A percentile compares a stretch with the other conserved stretches of the same genome.
Evolutionary conservation across 2,888 invertebrate species (phyloP).

Genomic region (Pristionchus entomophagus): DNA sequence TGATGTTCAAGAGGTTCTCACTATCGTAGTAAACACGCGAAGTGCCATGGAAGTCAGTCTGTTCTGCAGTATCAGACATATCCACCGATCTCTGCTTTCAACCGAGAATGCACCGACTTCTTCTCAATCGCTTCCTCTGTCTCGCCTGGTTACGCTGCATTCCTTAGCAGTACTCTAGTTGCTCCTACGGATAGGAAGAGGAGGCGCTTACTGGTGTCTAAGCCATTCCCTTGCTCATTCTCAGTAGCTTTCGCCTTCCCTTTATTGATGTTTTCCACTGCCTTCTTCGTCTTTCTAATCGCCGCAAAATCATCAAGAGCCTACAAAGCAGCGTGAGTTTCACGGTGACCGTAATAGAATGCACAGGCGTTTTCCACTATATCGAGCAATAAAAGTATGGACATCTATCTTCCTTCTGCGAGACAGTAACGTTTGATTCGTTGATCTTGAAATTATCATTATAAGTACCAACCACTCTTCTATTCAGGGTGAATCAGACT

Average conservation of each 20-base stretch:
- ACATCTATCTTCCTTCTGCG: not conserved
- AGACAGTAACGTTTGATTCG: not conserved
- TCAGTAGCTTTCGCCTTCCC: not conserved
- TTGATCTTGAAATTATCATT: not conserved
- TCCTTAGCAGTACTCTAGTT: not conserved
- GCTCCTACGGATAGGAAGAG: not conserved
- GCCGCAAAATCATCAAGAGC: not conserved
- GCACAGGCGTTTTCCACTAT: too few relatives aligned
- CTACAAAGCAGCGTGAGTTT: slow-evolving; percentile 23
- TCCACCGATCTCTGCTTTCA: too few relatives aligned
- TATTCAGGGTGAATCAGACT: not conserved
- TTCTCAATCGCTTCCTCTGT: too few relatives aligned
- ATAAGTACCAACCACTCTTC: too few relatives aligned
- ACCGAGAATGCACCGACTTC: too few relatives aligned
- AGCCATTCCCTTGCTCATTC: not conserved
- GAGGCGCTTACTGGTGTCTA: not conserved
- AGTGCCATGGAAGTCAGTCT: too few relatives aligned
- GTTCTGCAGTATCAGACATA: too few relatives aligned
- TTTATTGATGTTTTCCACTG: not conserved
- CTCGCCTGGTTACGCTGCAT: not conserved
- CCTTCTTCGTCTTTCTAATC: not conserved
- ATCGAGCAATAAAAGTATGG: too few relatives aligned
- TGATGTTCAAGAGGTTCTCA: too few relatives aligned
- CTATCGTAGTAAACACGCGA: too few relatives aligned
- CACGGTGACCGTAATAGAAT: too few relatives aligned